A percentile compares a stretch with the other conserved stretches of the same genome.
Evolutionary conservation across 2,888 invertebrate genomes (phyloP).

Genomic region (Chirona hameri): DNA sequence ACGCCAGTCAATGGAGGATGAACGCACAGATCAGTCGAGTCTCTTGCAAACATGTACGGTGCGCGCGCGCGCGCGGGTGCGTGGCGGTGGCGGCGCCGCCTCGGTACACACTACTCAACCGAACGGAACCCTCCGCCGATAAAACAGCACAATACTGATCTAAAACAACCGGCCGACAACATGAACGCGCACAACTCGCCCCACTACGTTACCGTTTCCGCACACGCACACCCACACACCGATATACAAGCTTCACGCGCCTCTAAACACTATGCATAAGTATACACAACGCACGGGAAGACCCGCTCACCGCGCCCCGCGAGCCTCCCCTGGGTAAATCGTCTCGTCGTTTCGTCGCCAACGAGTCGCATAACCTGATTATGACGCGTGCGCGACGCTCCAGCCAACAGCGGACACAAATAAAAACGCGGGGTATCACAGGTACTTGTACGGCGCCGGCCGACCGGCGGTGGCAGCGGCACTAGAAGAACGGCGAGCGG

Average conservation of each 20-base stretch:
- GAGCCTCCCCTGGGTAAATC: neutral
- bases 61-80: neutral
- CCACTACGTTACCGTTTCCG: neutral
- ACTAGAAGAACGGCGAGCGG: constrained; percentile 4
- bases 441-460: neutral
- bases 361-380: neutral
- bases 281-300: neutral
- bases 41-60: neutral
- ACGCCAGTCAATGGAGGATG: neutral
- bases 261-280: neutral
- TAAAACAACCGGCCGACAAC: constrained; percentile 9
- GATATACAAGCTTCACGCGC: neutral
- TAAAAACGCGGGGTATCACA: neutral
- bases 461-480: neutral
- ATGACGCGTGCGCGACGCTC: neutral
- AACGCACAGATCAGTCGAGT: neutral
- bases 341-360: neutral
- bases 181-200: neutral
- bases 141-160: constrained; percentile 9
- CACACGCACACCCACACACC: neutral
- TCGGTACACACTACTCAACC: neutral
- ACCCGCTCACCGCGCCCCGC: neutral
- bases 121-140: neutral
- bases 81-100: neutral
- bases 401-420: neutral